phyloP scores from a whole-genome alignment of 2,888 invertebrate genomes.

The Proisotoma minuta region DNA sequence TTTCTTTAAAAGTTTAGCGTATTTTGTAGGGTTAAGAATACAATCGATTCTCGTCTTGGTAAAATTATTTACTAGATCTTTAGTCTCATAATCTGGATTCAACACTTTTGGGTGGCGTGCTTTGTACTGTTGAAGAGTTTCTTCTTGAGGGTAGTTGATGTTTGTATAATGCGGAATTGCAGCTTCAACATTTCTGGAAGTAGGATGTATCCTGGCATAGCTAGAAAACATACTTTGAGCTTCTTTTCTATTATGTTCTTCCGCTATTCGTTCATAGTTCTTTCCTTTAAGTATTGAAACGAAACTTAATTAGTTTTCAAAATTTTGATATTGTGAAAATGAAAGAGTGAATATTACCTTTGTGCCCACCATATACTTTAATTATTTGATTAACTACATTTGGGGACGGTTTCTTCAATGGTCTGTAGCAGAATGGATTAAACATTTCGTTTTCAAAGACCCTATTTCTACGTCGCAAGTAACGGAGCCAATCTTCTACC shows the following conservation, averaged over 20 bases:
- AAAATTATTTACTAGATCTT: slow-evolving; percentile 25
- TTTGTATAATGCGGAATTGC: too few species aligned
- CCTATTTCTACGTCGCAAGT: slow-evolving; percentile 20
- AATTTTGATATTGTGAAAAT: too few species aligned
- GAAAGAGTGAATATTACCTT: too few species aligned
- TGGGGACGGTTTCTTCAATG: slow-evolving; percentile 3
- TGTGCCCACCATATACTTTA: too few species aligned
- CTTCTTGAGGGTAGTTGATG: slow-evolving; percentile 28
- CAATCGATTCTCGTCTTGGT: slow-evolving; percentile 35
- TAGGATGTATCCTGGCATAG: too few species aligned
- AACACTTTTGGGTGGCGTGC: slow-evolving; percentile 19
- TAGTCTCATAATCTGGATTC: slow-evolving; percentile 14
- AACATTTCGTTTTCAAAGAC: slow-evolving; percentile 24
- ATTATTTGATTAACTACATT: too few species aligned
- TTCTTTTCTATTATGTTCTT: too few species aligned
- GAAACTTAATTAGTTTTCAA: too few species aligned
- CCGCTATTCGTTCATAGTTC: too few species aligned
- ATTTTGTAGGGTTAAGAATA: slow-evolving; percentile 40
- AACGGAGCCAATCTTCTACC: slow-evolving; percentile 41
- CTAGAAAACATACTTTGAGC: too few species aligned
- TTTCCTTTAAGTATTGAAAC: too few species aligned
- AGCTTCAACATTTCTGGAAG: too few species aligned
- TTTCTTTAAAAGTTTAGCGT: slow-evolving; percentile 24
- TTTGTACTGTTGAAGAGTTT: slow-evolving; percentile 22
- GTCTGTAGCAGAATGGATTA: slow-evolving; percentile 19